These are phyloP conservation scores for Motacilla tschutschensis DNA, from an alignment of 2,113 vertebrate species.

Conservation along the genomic window DNA sequence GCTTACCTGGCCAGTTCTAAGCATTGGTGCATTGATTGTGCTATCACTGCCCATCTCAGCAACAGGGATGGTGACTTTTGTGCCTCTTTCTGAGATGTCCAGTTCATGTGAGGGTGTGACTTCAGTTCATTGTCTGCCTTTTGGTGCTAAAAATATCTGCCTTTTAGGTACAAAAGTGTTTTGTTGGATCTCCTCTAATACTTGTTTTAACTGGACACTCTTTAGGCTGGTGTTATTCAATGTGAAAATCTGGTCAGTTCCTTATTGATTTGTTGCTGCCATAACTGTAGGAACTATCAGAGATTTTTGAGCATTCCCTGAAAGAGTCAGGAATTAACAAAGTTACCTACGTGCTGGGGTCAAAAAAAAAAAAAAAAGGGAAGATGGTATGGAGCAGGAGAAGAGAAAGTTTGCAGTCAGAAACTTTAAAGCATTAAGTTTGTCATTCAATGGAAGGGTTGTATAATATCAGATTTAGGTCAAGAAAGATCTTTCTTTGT, in stretches of 20 bases:
- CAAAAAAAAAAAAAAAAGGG: background rate
- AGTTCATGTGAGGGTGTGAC: background rate
- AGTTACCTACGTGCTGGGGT: background rate
- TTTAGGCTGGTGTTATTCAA: background rate
- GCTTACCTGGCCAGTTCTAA: background rate
- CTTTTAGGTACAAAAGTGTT: background rate
- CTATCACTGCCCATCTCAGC: background rate
- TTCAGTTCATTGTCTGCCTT: background rate
- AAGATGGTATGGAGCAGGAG: background rate
- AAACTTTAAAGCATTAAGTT: background rate
- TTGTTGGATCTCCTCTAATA: background rate
- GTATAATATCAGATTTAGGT: background rate
- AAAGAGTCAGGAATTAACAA: background rate
- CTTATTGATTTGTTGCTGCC: background rate
- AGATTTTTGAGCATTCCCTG: background rate
- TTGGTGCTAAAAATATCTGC: background rate
- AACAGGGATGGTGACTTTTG: background rate
- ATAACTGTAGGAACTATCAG: background rate
- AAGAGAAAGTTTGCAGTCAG: background rate
- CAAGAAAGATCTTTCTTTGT: background rate
- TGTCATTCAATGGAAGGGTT: background rate
- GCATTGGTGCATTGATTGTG: background rate
- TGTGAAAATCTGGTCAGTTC: background rate
- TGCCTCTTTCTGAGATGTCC: background rate
- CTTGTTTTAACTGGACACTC: background rate